Percentiles rank a stretch among this genome's conserved stretches.
Conservation (phyloP, 2,888 invertebrate genomes). For the Stegophylla sp. region DNA sequence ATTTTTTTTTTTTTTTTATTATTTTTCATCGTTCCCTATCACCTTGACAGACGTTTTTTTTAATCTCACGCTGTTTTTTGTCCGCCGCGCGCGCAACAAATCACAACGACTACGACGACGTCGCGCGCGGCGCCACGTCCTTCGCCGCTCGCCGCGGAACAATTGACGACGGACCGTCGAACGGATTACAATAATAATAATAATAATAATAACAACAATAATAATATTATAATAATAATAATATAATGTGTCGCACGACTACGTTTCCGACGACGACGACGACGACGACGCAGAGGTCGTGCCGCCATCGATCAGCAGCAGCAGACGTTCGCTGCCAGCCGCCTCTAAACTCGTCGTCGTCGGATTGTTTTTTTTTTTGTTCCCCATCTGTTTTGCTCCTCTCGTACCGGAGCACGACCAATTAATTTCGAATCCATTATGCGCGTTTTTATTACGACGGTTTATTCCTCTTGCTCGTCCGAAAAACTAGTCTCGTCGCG, state of each 20-base stretch:
- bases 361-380: neutral
- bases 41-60: slow-evolving; percentile 45
- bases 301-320: neutral
- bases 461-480: no score
- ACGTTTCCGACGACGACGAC: slow-evolving; percentile 10
- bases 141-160: neutral
- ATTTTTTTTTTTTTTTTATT: slow-evolving; percentile 10
- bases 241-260: neutral
- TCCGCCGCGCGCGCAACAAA: slow-evolving; percentile 15
- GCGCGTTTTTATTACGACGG: slow-evolving; percentile 5
- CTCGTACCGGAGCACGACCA: neutral
- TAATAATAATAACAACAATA: neutral
- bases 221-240: neutral
- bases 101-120: slow-evolving; percentile 3
- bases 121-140: slow-evolving; percentile 18
- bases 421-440: slow-evolving; percentile 29
- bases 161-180: neutral
- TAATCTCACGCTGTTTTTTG: slow-evolving; percentile 8
- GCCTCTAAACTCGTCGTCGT: neutral
- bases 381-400: neutral
- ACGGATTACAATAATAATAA: neutral
- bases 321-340: neutral
- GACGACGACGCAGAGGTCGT: neutral
- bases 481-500: no score
- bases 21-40: slow-evolving; percentile 10